Evolutionary conservation across 1,140 invertebrate genomes (phyloP).

Genomic region (Tetramorium simillimum): DNA sequence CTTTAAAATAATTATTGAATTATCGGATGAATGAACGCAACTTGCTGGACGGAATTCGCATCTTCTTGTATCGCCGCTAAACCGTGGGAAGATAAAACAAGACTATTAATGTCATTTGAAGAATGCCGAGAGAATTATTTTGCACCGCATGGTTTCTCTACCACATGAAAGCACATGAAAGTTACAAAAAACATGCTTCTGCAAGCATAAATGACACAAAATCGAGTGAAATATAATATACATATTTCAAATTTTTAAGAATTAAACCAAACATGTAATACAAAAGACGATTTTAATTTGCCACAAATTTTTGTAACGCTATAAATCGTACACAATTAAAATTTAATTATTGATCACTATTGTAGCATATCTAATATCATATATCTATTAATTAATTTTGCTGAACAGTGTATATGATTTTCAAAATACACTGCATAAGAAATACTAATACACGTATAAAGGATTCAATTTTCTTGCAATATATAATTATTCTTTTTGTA

Average conservation of each 20-base stretch:
- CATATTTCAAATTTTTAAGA: neutral
- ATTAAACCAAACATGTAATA: neutral
- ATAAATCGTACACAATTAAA: conserved; percentile 3
- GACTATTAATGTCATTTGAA: conserved; percentile 27
- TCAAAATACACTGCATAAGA: neutral
- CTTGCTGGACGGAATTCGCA: neutral
- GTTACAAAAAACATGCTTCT: conserved; percentile 21
- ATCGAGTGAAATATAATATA: neutral
- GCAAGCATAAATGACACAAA: neutral
- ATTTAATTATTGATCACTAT: neutral
- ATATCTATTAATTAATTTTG: neutral
- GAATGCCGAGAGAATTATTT: conserved; percentile 19
- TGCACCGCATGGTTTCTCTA: conserved; percentile 11
- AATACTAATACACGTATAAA: neutral
- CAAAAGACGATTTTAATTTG: neutral
- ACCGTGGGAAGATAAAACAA: conserved; percentile 43
- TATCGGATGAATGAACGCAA: neutral
- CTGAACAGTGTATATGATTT: neutral
- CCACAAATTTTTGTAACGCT: neutral
- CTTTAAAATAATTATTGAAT: conserved; percentile 41
- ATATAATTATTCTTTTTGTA: neutral
- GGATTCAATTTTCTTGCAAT: neutral
- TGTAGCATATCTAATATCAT: neutral
- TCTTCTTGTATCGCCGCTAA: conserved; percentile 10
- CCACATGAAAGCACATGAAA: neutral